Evolutionary conservation across 1,140 invertebrate genomes (phyloP).

Genomic region (Melitaea cinxia): DNA sequence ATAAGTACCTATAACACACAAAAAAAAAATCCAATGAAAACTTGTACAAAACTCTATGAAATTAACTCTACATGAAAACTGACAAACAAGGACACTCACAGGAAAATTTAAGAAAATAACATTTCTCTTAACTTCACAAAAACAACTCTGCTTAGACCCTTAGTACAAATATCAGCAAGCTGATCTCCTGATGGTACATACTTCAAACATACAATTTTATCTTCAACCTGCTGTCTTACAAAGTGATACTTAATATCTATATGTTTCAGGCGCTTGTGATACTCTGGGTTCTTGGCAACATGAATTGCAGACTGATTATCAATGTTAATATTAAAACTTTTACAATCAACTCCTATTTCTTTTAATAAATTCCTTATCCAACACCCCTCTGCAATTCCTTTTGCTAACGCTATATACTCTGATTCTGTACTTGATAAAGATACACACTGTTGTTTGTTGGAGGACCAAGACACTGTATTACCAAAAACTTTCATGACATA

Average conservation of each 20-base stretch:
- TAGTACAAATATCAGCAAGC: not conserved
- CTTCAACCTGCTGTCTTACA: not conserved
- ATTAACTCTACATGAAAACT: no score
- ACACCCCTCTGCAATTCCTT: not conserved
- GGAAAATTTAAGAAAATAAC: no score
- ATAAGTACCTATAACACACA: no score
- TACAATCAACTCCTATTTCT: not conserved
- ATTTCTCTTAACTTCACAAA: no score
- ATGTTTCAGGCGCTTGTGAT: not conserved
- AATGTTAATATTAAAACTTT: not conserved
- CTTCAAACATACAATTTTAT: not conserved
- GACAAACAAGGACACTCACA: no score
- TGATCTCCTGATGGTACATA: not conserved
- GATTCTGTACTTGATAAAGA: not conserved
- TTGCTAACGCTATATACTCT: not conserved
- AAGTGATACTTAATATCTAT: not conserved
- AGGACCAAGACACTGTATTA: not conserved
- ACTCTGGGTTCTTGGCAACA: not conserved
- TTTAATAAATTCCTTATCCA: constrained; percentile 4
- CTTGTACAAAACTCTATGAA: no score
- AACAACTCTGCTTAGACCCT: no score
- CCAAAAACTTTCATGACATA: constrained; percentile 4
- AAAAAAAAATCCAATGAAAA: no score
- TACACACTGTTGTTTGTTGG: not conserved
- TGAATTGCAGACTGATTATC: not conserved